These are phyloP conservation scores for Smittia aterrima DNA, from an alignment of 2,888 invertebrate species.

Conservation along the genomic window DNA sequence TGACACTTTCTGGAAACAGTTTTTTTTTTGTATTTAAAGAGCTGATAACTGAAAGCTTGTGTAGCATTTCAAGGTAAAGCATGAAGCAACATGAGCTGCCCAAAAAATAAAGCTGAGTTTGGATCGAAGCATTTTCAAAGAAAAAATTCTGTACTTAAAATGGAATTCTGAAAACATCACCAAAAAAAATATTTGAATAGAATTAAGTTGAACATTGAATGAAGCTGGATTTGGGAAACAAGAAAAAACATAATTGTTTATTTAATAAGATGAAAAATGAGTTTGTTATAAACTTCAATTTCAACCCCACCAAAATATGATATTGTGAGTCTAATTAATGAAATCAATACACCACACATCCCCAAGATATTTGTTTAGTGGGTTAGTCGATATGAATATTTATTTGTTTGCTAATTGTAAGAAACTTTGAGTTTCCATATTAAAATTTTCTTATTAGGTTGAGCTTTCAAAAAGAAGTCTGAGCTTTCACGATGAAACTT, in stretches of 20 bases:
- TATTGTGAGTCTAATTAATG: slow-evolving; percentile 7
- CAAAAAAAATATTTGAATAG: background rate
- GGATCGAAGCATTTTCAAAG: background rate
- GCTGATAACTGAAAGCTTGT: background rate
- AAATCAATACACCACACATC: background rate
- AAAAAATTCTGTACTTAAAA: background rate
- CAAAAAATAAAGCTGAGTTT: background rate
- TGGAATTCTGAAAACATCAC: background rate
- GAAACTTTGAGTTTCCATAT: background rate
- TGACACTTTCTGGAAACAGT: background rate
- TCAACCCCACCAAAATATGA: background rate
- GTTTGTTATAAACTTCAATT: background rate
- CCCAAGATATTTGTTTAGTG: background rate
- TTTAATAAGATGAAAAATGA: background rate
- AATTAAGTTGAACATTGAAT: background rate
- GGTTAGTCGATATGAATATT: background rate
- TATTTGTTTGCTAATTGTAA: background rate
- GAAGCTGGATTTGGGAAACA: slow-evolving; percentile 20
- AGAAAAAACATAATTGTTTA: background rate
- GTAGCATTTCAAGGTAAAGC: background rate
- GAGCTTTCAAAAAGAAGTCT: background rate
- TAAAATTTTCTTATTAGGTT: background rate
- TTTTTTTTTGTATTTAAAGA: background rate
- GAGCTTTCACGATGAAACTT: background rate
- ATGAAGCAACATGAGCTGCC: no score